These are phyloP conservation scores for Mylabris phalerata DNA, from an alignment of 1,140 invertebrate genomes.

Conservation along the genomic window DNA sequence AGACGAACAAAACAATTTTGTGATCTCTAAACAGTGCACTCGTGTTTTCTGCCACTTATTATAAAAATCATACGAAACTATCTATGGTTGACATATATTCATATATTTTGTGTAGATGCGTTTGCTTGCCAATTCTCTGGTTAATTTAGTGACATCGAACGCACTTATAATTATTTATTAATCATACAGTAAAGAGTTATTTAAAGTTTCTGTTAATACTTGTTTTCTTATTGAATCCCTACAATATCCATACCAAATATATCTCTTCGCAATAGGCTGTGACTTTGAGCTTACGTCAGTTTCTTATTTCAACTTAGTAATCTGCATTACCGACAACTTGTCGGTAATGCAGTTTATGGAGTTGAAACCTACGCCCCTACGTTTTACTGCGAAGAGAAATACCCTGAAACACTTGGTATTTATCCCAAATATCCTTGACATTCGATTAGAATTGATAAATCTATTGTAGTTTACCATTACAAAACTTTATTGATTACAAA, in stretches of 20 bases:
- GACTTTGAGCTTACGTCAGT: too few species aligned
- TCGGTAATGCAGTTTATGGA: too few species aligned
- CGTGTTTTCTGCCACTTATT: slow-evolving; percentile 25
- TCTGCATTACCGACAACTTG: too few species aligned
- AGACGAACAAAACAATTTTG: slow-evolving; percentile 23
- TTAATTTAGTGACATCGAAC: slow-evolving; percentile 42
- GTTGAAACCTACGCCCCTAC: too few species aligned
- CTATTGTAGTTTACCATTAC: slow-evolving; percentile 9
- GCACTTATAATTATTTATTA: slow-evolving; percentile 35
- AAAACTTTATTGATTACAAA: slow-evolving; percentile 34
- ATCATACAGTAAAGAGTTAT: slow-evolving; percentile 31
- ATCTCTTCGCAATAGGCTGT: too few species aligned
- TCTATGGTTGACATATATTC: slow-evolving; percentile 34
- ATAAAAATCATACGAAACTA: slow-evolving; percentile 26
- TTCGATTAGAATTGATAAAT: background rate
- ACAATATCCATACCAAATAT: background rate
- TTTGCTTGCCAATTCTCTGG: slow-evolving; percentile 38
- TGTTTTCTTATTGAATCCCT: slow-evolving; percentile 6
- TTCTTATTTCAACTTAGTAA: too few species aligned
- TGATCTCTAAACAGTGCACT: slow-evolving; percentile 34
- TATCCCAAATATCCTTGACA: background rate
- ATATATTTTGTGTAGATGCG: slow-evolving; percentile 41
- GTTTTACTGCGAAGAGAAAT: too few species aligned
- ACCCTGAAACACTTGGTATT: too few species aligned
- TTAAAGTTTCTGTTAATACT: slow-evolving; percentile 34